A percentile compares a stretch with the other conserved stretches of the same genome.
Evolutionary conservation across 2,888 invertebrate species (phyloP).

Genomic region (Chymomyza caudatula): DNA sequence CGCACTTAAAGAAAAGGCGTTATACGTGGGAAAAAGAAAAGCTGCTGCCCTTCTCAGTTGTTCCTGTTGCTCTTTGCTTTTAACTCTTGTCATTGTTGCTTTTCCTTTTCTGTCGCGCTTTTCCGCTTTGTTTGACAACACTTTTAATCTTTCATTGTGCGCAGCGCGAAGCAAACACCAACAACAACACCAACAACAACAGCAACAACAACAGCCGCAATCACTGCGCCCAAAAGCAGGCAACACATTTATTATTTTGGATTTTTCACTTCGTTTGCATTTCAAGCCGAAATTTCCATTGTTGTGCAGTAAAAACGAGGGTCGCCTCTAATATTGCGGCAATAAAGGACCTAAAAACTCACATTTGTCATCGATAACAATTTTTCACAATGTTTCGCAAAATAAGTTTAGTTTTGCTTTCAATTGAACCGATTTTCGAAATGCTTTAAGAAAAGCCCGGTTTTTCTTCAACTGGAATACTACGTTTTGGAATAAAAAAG

Average conservation of each 20-base stretch:
- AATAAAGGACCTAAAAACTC: too few relatives aligned
- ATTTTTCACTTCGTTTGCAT: slow-evolving; percentile 10
- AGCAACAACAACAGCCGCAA: background rate
- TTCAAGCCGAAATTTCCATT: background rate
- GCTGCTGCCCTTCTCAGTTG: background rate
- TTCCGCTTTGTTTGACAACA: slow-evolving; percentile 16
- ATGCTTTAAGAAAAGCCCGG: too few relatives aligned
- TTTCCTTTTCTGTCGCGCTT: slow-evolving; percentile 5
- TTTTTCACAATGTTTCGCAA: too few relatives aligned
- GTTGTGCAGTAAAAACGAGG: too few relatives aligned
- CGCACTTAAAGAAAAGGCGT: background rate
- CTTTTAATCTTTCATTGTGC: slow-evolving; percentile 25
- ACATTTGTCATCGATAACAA: too few relatives aligned
- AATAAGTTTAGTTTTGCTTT: too few relatives aligned
- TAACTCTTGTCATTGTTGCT: background rate
- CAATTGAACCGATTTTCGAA: too few relatives aligned
- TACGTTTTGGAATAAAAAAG: too few relatives aligned
- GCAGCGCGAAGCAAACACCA: background rate
- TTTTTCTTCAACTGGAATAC: too few relatives aligned
- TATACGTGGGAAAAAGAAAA: slow-evolving; percentile 12
- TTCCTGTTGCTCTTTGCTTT: background rate
- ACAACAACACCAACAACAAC: background rate
- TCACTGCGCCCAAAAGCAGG: slow-evolving; percentile 1
- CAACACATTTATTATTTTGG: slow-evolving; percentile 1
- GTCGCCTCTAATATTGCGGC: too few relatives aligned